Evolutionary conservation across 2,888 invertebrate genomes (phyloP).

Genomic region (Brenthis daphne): DNA sequence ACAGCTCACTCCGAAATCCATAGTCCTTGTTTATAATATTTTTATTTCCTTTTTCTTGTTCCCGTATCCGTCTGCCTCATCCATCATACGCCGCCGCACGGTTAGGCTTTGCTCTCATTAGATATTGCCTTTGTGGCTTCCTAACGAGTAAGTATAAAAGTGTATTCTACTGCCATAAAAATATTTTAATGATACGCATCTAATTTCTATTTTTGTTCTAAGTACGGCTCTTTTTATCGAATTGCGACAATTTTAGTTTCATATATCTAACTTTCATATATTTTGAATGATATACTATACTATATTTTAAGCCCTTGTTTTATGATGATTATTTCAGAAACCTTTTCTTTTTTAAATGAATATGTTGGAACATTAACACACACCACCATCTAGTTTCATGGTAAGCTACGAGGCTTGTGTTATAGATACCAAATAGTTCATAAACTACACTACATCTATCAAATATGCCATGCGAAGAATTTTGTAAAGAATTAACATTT

Average conservation of each 20-base stretch:
- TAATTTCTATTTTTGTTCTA: neutral
- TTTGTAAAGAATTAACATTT: too few relatives aligned
- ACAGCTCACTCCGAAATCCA: neutral
- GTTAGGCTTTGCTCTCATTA: slow-evolving; percentile 15
- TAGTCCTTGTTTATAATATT: neutral
- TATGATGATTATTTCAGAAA: too few relatives aligned
- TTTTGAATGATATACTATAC: too few relatives aligned
- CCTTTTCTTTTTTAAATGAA: too few relatives aligned
- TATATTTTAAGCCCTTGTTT: too few relatives aligned
- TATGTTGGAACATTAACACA: too few relatives aligned
- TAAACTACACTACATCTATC: too few relatives aligned
- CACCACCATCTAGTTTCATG: too few relatives aligned
- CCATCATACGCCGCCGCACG: slow-evolving; percentile 12
- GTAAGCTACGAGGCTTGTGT: too few relatives aligned
- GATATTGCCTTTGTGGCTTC: slow-evolving; percentile 7
- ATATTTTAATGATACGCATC: neutral
- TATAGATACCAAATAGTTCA: too few relatives aligned
- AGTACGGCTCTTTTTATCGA: neutral
- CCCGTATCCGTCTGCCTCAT: slow-evolving; percentile 6
- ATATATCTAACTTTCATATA: too few relatives aligned
- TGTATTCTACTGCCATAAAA: slow-evolving; percentile 2
- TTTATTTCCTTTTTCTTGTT: slow-evolving; percentile 13
- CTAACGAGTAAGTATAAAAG: slow-evolving; percentile 13
- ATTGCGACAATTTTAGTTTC: neutral
- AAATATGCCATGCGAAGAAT: too few relatives aligned